A percentile compares a stretch with the other conserved stretches of the same genome.
phyloP scores from a whole-genome alignment of 2,888 invertebrate species.

The Platycheirus albimanus region DNA sequence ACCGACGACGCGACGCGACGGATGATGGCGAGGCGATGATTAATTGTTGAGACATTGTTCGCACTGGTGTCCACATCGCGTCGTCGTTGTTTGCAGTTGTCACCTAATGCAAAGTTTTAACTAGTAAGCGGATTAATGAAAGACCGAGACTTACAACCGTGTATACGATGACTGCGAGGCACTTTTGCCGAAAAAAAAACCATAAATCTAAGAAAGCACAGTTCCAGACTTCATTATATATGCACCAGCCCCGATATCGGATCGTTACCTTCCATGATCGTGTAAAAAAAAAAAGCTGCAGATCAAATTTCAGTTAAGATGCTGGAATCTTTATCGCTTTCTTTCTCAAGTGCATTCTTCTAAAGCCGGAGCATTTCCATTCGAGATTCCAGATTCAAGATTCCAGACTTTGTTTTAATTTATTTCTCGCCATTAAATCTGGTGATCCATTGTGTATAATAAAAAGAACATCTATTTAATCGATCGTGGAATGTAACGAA shows the following conservation, averaged over 20 bases:
- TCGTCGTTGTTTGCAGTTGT: slow-evolving; percentile 35
- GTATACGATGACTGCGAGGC: slow-evolving; percentile 51
- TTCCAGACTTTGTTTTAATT: slow-evolving; percentile 45
- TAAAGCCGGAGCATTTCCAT: neutral
- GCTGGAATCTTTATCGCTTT: slow-evolving; percentile 47
- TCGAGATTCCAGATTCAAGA: too few relatives aligned
- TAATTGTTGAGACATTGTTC: slow-evolving; percentile 49
- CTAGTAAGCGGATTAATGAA: slow-evolving; percentile 48
- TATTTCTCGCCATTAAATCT: slow-evolving; percentile 63
- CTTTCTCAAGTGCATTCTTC: slow-evolving; percentile 7
- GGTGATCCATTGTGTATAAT: slow-evolving; percentile 45
- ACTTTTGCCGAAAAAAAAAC: slow-evolving; percentile 52
- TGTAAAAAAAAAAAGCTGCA: slow-evolving; percentile 6
- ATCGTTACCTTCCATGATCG: slow-evolving; percentile 30
- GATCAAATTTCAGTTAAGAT: slow-evolving; percentile 52
- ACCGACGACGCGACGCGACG: too few relatives aligned
- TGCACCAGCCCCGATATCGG: slow-evolving; percentile 5
- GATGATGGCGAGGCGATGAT: slow-evolving; percentile 50
- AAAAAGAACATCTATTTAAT: slow-evolving; percentile 58
- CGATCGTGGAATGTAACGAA: slow-evolving; percentile 46
- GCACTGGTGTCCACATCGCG: slow-evolving; percentile 12
- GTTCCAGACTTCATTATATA: slow-evolving; percentile 19
- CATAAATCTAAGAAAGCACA: neutral
- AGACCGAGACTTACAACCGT: neutral
- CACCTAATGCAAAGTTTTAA: slow-evolving; percentile 20